phyloP scores from a whole-genome alignment of 2,113 vertebrate species.

The Ptilorrhoa leucosticta region DNA sequence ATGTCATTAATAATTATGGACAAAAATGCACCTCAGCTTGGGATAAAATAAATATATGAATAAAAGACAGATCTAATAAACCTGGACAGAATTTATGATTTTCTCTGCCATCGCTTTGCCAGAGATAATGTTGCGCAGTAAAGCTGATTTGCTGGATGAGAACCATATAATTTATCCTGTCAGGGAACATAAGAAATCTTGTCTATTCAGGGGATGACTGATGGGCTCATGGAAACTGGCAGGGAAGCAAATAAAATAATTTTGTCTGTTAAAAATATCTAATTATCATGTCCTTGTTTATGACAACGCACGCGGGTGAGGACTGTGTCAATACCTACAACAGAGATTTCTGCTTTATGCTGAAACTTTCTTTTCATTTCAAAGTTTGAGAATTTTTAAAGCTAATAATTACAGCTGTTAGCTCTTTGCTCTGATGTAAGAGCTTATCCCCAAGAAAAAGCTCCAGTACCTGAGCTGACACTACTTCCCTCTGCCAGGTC shows the following conservation, averaged over 20 bases:
- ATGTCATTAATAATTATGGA: constrained; percentile 15
- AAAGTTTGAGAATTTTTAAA: not conserved
- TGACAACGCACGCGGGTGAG: not conserved
- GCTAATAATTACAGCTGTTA: constrained; percentile 12
- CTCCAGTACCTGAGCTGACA: not conserved
- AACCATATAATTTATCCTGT: constrained; percentile 79
- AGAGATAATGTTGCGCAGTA: constrained; percentile 73
- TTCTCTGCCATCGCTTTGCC: constrained; percentile 52
- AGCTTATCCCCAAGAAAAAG: not conserved
- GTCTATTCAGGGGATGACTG: constrained; percentile 68
- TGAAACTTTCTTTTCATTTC: constrained; percentile 3
- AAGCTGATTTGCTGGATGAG: constrained; percentile 76
- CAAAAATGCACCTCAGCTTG: not conserved
- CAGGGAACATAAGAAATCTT: constrained; percentile 73
- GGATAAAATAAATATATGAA: constrained; percentile 68
- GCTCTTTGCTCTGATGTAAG: not conserved
- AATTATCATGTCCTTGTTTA: constrained; percentile 64
- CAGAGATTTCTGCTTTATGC: not conserved
- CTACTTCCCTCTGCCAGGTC: not conserved
- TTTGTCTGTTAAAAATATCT: constrained; percentile 69
- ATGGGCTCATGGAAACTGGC: constrained; percentile 72
- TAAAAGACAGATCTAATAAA: constrained; percentile 76
- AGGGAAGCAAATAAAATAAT: constrained; percentile 77
- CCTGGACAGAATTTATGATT: constrained; percentile 74
- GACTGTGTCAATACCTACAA: not conserved